phyloP scores from a whole-genome alignment of 2,797 vertebrate genomes.

The Periophthalmus magnuspinnatus region DNA sequence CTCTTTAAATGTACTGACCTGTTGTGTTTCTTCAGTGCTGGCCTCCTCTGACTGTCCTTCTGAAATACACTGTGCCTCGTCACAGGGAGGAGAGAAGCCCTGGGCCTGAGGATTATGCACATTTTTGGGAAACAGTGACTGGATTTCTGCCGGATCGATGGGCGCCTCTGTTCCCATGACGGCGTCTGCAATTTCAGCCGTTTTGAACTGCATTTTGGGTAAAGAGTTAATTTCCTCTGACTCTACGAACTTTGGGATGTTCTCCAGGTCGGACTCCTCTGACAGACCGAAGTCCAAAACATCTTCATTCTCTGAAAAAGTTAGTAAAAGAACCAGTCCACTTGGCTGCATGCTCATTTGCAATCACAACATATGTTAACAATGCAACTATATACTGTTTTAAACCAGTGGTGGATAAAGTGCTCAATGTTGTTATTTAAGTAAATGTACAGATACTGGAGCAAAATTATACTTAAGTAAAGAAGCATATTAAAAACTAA shows the following conservation, averaged over 20 bases:
- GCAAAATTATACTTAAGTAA: too few species aligned
- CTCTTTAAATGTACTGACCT: constrained; percentile 23
- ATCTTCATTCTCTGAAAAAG: constrained; percentile 52
- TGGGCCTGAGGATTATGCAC: constrained; percentile 54
- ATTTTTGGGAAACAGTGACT: constrained; percentile 82
- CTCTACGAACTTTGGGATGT: constrained; percentile 67
- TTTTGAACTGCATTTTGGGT: constrained; percentile 77
- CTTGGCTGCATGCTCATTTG: background rate
- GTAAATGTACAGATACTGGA: too few species aligned
- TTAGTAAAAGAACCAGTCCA: background rate
- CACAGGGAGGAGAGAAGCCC: constrained; percentile 67
- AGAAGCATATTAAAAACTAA: too few species aligned
- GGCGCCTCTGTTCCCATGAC: constrained; percentile 75
- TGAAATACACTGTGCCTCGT: constrained; percentile 50
- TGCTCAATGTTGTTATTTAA: too few species aligned
- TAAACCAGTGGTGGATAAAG: too few species aligned
- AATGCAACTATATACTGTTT: too few species aligned
- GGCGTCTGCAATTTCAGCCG: constrained; percentile 84
- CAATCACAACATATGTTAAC: background rate
- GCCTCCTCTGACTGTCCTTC: constrained; percentile 19
- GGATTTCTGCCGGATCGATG: constrained; percentile 66
- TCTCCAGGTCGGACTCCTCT: constrained; percentile 57
- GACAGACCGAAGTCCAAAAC: constrained; percentile 38
- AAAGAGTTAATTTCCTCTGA: constrained; percentile 53
- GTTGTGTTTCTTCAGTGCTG: constrained; percentile 46